A percentile compares a stretch with the other conserved stretches of the same genome.
Evolutionary conservation across 1,140 invertebrate species (phyloP).

Genomic region (Caerostris extrusa): DNA sequence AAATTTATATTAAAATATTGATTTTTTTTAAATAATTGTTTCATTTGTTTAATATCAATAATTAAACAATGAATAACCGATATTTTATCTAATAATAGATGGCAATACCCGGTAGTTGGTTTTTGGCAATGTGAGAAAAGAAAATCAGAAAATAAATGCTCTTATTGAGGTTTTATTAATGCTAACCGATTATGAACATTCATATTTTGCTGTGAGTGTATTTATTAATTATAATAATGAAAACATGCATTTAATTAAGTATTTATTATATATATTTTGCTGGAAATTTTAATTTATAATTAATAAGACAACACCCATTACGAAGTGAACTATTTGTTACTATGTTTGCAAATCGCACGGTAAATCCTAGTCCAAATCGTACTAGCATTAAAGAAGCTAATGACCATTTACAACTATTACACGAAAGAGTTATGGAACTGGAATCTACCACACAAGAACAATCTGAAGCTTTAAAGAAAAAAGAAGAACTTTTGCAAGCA

Average conservation of each 20-base stretch:
- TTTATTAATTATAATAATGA: not conserved
- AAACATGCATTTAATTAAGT: not conserved
- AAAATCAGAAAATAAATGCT: not conserved
- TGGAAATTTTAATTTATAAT: not conserved
- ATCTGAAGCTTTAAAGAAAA: constrained; percentile 77
- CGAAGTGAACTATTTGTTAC: constrained; percentile 2
- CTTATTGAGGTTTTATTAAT: not conserved
- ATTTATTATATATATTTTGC: not conserved
- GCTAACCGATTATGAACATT: not conserved
- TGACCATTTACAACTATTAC: constrained; percentile 79
- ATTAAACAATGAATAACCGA: too few species aligned
- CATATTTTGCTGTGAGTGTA: not conserved
- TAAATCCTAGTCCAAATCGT: constrained; percentile 78
- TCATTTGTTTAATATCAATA: too few species aligned
- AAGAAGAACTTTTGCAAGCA: constrained; percentile 78
- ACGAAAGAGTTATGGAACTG: constrained; percentile 78
- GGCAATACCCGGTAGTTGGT: constrained; percentile 27
- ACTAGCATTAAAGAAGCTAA: constrained; percentile 79
- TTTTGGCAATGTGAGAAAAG: constrained; percentile 20
- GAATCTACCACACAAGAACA: constrained; percentile 78
- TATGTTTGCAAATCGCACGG: constrained; percentile 77
- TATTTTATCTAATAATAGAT: not conserved
- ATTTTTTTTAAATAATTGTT: too few species aligned
- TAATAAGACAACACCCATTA: constrained; percentile 53
- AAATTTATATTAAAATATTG: too few species aligned